Base-by-base conservation (phyloP, 2,888 invertebrate species). In the Arge pagana region DNA sequence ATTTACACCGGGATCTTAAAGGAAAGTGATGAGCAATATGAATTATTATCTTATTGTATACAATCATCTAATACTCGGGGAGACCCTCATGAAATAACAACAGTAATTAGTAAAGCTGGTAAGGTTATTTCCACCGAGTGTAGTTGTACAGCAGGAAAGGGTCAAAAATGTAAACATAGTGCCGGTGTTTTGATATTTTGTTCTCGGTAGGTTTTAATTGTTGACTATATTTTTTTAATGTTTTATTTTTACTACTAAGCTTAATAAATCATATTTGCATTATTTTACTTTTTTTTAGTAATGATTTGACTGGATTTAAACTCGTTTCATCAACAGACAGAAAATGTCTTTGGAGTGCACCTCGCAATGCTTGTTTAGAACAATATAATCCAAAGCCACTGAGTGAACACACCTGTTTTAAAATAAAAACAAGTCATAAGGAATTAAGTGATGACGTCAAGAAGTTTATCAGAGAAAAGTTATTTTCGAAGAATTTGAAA, bases 251-350 rank as follows among this genome's bases (percentile, higher is more conserved):
- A 23, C 13, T 39, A 3, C n/a, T n/a, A 39, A 21, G 11, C 6
- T 13, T n/a, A n/a, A n/a, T n/a, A n/a, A n/a, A n/a, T n/a, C n/a
- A n/a, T n/a, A n/a, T n/a, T n/a, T n/a, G n/a, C n/a, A n/a, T n/a
- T n/a, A n/a, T n/a, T n/a, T n/a, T n/a, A n/a, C n/a, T n/a, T 41
- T 16, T 40, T 40, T 40, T 40, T 8, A 41, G 41, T 16, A 28
- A 41, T n/a, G 41, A 41, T 41, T 16, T 41, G 16, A 4, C 26
- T 16, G 18, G 18, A 3, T 16, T 41, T 18, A 18, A 41, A 18
- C 5, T 6, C 1, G 18, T 41, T 41, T 41, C 41, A 16, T 41
- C 16, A 8, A 41, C 41, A 16, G 41, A 41, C 18, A 41, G 18
- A 7, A 41, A 26, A 41, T 41, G 41, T 41, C 26, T 28, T 15